phyloP scores from a whole-genome alignment of 92 coral and sea anemone genomes.

The Heliopora coerulea region DNA sequence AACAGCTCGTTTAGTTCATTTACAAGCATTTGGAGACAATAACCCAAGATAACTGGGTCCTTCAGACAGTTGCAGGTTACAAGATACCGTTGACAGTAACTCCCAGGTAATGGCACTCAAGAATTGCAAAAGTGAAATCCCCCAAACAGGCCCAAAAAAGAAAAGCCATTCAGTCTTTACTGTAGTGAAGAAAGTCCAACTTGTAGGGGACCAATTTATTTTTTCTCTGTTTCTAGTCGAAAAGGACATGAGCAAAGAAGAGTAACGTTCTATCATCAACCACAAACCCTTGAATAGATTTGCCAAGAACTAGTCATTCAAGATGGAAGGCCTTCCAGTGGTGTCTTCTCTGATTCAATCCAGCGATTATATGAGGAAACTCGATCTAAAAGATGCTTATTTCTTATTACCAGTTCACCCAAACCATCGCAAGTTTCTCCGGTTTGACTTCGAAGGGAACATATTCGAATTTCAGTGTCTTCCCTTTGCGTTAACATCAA shows the following conservation, averaged over 20 bases:
- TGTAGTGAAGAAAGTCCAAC: conserved; percentile 1
- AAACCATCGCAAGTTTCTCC: conserved; percentile 24
- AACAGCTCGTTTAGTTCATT: conserved; percentile 47
- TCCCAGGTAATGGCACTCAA: conserved; percentile 38
- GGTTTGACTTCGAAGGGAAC: conserved; percentile 40
- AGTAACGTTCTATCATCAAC: conserved; percentile 12
- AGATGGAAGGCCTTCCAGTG: conserved; percentile 31
- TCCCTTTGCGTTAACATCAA: conserved; percentile 39
- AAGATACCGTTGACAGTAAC: conserved; percentile 43
- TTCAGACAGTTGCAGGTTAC: conserved; percentile 48
- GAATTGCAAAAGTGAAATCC: neutral
- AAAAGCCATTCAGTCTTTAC: neutral
- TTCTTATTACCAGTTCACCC: conserved; percentile 16
- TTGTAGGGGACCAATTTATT: conserved; percentile 19
- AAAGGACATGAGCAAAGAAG: conserved; percentile 7
- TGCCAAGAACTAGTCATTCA: conserved; percentile 18
- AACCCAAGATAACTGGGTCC: conserved; percentile 31
- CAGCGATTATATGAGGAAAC: conserved; percentile 42
- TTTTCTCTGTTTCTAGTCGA: conserved; percentile 28
- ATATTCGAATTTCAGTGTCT: conserved; percentile 51
- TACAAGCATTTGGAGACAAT: conserved; percentile 22
- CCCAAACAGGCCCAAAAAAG: neutral
- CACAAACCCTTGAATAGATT: conserved; percentile 21
- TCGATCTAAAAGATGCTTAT: conserved; percentile 34
- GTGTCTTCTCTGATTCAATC: conserved; percentile 23